phyloP scores from a whole-genome alignment of 37 sponge, comb jelly and placozoan species.

The Sycon ciliatum region DNA sequence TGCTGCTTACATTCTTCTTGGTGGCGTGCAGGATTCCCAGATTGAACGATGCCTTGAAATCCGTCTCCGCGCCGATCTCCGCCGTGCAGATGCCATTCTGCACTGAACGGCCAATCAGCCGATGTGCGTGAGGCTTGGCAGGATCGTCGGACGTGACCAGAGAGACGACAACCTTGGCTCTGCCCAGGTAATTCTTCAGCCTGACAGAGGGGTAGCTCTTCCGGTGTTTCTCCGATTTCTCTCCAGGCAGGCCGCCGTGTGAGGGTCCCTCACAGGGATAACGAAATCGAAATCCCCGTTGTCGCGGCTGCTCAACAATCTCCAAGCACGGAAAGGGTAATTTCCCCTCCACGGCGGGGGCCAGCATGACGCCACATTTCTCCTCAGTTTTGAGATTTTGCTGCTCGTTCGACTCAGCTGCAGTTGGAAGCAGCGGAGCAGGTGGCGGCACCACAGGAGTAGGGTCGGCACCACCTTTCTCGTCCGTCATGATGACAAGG shows the following conservation, averaged over 20 bases:
- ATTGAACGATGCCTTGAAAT: slow-evolving; percentile 82
- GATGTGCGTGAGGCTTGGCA: slow-evolving; percentile 72
- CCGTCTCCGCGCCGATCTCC: slow-evolving; percentile 68
- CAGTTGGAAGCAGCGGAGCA: no score
- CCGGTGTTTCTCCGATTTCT: slow-evolving; percentile 65
- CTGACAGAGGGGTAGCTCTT: slow-evolving; percentile 76
- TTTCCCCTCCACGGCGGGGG: no score
- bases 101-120: slow-evolving; percentile 68
- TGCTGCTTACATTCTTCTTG: slow-evolving; percentile 67
- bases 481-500: no score
- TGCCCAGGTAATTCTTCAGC: slow-evolving; percentile 63
- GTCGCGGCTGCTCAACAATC: slow-evolving; percentile 75
- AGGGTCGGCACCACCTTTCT: no score
- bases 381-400: no score
- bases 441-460: no score
- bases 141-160: slow-evolving; percentile 73
- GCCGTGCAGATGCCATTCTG: slow-evolving; percentile 61
- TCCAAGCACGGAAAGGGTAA: slow-evolving; percentile 31
- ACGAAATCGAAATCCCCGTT: slow-evolving; percentile 83
- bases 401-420: no score
- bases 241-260: slow-evolving; percentile 83
- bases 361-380: no score
- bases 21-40: slow-evolving; percentile 83
- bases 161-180: slow-evolving; percentile 64
- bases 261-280: slow-evolving; percentile 88